phyloP scores from a whole-genome alignment of 2,797 vertebrate species.

The Lophura swinhoii region DNA sequence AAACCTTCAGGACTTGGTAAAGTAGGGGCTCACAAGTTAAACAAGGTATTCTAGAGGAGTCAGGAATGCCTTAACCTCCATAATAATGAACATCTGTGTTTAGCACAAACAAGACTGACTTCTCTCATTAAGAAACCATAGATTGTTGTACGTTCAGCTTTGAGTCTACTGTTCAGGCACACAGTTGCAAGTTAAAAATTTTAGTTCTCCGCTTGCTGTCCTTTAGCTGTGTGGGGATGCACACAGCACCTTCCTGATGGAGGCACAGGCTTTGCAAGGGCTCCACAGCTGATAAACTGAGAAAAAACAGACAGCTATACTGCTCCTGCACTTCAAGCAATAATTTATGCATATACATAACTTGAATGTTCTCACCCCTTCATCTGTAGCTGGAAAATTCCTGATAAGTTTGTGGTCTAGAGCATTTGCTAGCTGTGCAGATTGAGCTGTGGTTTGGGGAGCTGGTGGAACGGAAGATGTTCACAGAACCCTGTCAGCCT shows the following conservation, averaged over 20 bases:
- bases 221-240: fast-evolving
- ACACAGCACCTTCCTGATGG: fast-evolving
- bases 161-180: background rate
- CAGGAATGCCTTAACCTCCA: slow-evolving; percentile 14
- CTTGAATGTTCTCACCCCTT: background rate
- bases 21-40: background rate
- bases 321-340: background rate
- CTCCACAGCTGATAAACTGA: background rate
- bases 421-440: background rate
- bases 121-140: background rate
- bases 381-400: background rate
- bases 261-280: background rate
- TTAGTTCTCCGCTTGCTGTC: background rate
- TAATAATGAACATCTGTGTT: slow-evolving; percentile 41
- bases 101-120: background rate
- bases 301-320: background rate
- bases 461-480: background rate
- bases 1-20: slow-evolving; percentile 45
- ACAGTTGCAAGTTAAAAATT: background rate
- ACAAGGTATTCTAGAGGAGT: slow-evolving; percentile 9
- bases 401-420: background rate
- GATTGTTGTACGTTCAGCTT: background rate
- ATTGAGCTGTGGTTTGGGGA: background rate
- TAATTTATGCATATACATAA: background rate
- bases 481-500: background rate